These are phyloP conservation scores for Polydesmus complanatus DNA, from an alignment of 2,888 invertebrate genomes.

Conservation along the genomic window DNA sequence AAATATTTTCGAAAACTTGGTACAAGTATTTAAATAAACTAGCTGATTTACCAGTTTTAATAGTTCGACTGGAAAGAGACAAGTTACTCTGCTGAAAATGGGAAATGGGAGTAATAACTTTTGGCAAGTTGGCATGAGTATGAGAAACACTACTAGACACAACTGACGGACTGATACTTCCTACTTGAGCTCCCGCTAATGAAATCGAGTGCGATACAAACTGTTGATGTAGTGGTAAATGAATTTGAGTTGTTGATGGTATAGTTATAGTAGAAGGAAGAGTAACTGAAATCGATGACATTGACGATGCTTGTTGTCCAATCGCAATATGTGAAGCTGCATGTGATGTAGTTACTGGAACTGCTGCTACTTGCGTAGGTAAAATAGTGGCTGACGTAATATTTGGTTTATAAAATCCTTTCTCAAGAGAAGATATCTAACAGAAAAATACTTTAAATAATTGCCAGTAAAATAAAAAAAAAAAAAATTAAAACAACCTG, in stretches of 20 bases:
- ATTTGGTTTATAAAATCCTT: slow-evolving; percentile 7
- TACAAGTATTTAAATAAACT: too few relatives aligned
- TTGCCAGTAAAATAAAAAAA: too few relatives aligned
- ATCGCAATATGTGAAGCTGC: background rate
- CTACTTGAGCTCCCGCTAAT: background rate
- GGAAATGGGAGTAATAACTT: background rate
- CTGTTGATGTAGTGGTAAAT: background rate
- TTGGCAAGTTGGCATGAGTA: background rate
- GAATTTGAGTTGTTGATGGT: background rate
- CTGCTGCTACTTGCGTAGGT: background rate
- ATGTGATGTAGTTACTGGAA: slow-evolving; percentile 4
- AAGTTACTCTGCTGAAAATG: background rate
- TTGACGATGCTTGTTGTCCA: background rate
- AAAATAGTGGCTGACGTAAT: background rate
- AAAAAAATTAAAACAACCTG: slow-evolving; percentile 6
- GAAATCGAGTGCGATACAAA: background rate
- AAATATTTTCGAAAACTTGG: too few relatives aligned
- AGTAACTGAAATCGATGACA: background rate
- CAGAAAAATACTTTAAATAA: background rate
- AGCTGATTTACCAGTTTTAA: background rate
- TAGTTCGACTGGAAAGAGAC: background rate
- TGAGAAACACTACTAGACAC: slow-evolving; percentile 4
- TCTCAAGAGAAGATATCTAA: slow-evolving; percentile 6
- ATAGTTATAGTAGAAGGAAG: background rate
- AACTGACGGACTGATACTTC: slow-evolving; percentile 6